These are phyloP conservation scores for Physella acuta DNA, from an alignment of 1,140 invertebrate species.

Conservation along the genomic window DNA sequence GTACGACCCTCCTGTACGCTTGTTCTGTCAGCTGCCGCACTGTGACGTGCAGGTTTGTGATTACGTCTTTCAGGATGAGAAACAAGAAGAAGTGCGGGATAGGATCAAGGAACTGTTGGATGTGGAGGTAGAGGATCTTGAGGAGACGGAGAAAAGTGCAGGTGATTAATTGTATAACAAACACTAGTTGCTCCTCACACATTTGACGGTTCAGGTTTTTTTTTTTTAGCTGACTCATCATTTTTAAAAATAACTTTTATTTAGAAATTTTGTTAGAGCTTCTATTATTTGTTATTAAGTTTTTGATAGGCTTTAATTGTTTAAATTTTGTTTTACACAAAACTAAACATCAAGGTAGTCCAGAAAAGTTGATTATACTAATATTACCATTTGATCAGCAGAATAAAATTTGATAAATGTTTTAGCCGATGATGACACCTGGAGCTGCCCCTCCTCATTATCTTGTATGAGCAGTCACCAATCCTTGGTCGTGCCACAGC, in stretches of 20 bases:
- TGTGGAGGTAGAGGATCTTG: conserved; percentile 62
- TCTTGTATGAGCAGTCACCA: conserved; percentile 20
- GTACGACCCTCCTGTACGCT: conserved; percentile 77
- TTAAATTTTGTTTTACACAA: too few species aligned
- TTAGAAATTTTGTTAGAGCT: too few species aligned
- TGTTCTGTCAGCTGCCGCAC: conserved; percentile 69
- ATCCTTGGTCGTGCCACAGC: neutral
- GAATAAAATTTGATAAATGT: neutral
- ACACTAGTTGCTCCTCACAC: too few species aligned
- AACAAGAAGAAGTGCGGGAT: conserved; percentile 71
- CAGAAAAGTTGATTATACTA: too few species aligned
- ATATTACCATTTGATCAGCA: too few species aligned
- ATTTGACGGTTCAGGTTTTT: too few species aligned
- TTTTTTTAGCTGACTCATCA: too few species aligned
- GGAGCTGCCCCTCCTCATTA: conserved; percentile 16
- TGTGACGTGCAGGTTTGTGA: conserved; percentile 57
- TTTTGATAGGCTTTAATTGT: too few species aligned
- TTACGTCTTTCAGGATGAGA: conserved; percentile 82
- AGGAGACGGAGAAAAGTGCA: conserved; percentile 22
- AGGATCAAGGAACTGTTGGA: conserved; percentile 75
- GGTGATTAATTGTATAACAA: too few species aligned
- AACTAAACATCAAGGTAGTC: too few species aligned
- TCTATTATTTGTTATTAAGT: too few species aligned
- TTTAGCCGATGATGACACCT: conserved; percentile 20
- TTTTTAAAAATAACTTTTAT: too few species aligned